A percentile compares a stretch with the other conserved stretches of the same genome.
phyloP scores from a whole-genome alignment of 2,888 invertebrate species.

The Epinotia nisella region DNA sequence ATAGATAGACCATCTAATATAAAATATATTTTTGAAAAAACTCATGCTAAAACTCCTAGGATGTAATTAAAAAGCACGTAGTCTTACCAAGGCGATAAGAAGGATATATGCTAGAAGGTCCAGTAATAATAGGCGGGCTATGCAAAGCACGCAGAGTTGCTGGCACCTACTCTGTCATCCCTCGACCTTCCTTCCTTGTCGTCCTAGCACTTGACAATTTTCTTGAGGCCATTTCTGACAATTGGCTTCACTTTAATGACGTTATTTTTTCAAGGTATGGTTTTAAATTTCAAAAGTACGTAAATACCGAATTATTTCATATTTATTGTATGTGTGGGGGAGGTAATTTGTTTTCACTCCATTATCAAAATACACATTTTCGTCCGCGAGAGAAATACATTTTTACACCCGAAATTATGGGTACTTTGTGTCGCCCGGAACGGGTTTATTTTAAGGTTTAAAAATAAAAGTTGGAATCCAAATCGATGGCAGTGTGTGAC shows the following conservation, averaged over 20 bases:
- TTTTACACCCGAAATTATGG: slow-evolving; percentile 43
- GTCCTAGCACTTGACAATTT: slow-evolving; percentile 48
- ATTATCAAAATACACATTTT: slow-evolving; percentile 1
- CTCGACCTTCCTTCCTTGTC: slow-evolving; percentile 61
- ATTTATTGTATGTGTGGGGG: background rate
- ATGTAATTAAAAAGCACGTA: slow-evolving; percentile 9
- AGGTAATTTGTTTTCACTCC: background rate
- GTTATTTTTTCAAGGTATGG: background rate
- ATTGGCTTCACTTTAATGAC: background rate
- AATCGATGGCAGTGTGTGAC: slow-evolving; percentile 75
- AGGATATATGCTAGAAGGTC: slow-evolving; percentile 26
- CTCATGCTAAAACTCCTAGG: background rate
- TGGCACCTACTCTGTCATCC: slow-evolving; percentile 55
- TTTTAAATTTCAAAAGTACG: background rate
- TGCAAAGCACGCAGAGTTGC: slow-evolving; percentile 57
- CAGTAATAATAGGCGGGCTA: slow-evolving; percentile 48
- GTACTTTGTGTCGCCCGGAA: slow-evolving; percentile 43
- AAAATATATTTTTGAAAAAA: background rate
- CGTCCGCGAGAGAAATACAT: slow-evolving; percentile 13
- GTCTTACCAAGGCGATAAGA: slow-evolving; percentile 16
- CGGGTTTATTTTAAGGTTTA: slow-evolving; percentile 48
- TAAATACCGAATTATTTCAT: background rate
- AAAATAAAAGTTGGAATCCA: slow-evolving; percentile 63
- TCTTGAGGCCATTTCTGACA: slow-evolving; percentile 22
- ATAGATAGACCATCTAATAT: too few species aligned